Percentiles rank a stretch among this genome's conserved stretches.
phyloP scores from a whole-genome alignment of 1,140 invertebrate genomes.

The Papilio xuthus region DNA sequence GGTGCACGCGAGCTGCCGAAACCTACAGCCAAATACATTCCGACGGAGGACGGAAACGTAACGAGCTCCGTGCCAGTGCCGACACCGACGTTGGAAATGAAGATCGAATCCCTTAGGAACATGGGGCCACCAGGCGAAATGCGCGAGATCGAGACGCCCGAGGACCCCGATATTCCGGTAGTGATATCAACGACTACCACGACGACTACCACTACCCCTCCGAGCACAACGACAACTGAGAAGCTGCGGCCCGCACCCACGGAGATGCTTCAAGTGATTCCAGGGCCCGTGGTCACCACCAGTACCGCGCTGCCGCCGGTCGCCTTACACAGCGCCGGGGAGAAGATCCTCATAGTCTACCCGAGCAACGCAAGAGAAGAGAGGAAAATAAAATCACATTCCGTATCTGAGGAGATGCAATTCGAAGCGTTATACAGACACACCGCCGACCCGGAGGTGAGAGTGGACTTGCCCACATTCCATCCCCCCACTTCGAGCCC shows the following conservation, averaged over 20 bases:
- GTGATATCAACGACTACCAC: conserved; percentile 67
- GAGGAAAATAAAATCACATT: conserved; percentile 76
- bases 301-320: conserved; percentile 75
- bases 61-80: conserved; percentile 68
- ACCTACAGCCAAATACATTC: conserved; percentile 72
- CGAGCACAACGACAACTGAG: conserved; percentile 54
- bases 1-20: conserved; percentile 70
- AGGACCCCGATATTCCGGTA: conserved; percentile 68
- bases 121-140: conserved; percentile 74
- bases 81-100: conserved; percentile 77
- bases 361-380: conserved; percentile 78
- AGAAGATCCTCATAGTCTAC: conserved; percentile 79
- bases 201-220: conserved; percentile 51
- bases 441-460: conserved; percentile 64
- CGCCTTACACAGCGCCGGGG: conserved; percentile 69
- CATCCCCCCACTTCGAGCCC: conserved; percentile 62
- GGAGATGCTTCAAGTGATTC: conserved; percentile 70
- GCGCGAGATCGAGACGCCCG: conserved; percentile 68
- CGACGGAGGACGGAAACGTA: conserved; percentile 69
- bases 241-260: conserved; percentile 59
- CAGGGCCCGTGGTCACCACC: conserved; percentile 63
- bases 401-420: conserved; percentile 76
- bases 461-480: conserved; percentile 77
- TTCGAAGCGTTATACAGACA: conserved; percentile 77
- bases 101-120: conserved; percentile 71